These are phyloP conservation scores for Callochromis pleurospilus DNA, from an alignment of 2,113 vertebrate genomes.

Conservation along the genomic window DNA sequence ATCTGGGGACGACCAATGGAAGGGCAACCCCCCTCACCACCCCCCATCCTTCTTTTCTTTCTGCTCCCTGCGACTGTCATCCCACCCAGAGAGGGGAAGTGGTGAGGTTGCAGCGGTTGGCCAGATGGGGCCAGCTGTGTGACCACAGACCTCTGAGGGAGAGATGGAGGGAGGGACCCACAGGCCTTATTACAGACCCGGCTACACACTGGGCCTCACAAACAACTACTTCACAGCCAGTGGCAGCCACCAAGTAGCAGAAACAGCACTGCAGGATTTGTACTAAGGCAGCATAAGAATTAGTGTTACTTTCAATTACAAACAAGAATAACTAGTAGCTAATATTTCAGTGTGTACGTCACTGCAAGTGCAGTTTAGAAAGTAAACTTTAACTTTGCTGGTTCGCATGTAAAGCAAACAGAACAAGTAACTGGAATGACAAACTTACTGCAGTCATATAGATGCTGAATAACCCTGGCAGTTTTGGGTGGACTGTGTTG, in stretches of 20 bases:
- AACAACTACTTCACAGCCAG: constrained; percentile 58
- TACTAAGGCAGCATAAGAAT: constrained; percentile 5
- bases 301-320: background rate
- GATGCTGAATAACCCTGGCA: constrained; percentile 37
- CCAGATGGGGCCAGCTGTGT: constrained; percentile 65
- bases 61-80: constrained; percentile 49
- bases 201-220: constrained; percentile 58
- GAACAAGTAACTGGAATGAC: constrained; percentile 29
- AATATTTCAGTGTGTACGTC: background rate
- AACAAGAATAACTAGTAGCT: background rate
- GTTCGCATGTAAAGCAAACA: background rate
- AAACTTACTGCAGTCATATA: background rate
- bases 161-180: constrained; percentile 45
- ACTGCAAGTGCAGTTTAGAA: background rate
- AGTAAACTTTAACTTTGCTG: background rate
- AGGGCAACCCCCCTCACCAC: background rate
- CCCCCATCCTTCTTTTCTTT: constrained; percentile 15
- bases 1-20: constrained; percentile 36
- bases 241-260: constrained; percentile 11
- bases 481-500: constrained; percentile 32
- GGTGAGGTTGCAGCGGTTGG: constrained; percentile 68
- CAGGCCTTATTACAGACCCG: constrained; percentile 67
- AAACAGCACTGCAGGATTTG: constrained; percentile 38
- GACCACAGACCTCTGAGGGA: constrained; percentile 63
- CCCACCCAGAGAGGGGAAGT: constrained; percentile 74